phyloP scores from a whole-genome alignment of 2,888 invertebrate species.

The Timema cristinae region DNA sequence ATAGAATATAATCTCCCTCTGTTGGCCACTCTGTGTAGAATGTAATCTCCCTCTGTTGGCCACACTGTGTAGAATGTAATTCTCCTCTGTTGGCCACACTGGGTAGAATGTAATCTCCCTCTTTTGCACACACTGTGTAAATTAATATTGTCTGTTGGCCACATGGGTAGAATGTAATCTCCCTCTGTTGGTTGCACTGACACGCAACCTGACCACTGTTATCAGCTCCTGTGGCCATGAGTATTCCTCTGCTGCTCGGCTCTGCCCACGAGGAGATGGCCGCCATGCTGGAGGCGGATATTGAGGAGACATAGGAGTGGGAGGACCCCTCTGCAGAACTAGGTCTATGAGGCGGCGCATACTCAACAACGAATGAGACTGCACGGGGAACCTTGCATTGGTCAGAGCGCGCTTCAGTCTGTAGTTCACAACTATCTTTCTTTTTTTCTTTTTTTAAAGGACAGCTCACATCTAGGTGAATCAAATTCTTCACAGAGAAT shows the following conservation, averaged over 20 bases:
- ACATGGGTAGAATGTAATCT: not conserved
- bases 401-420: conserved; percentile 37
- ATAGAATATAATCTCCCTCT: not conserved
- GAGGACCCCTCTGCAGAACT: conserved; percentile 35
- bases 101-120: no score
- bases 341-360: conserved; percentile 37
- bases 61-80: no score
- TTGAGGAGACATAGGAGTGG: conserved; percentile 45
- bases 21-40: not conserved
- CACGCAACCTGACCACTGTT: not conserved
- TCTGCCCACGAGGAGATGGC: conserved; percentile 46
- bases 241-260: conserved; percentile 44
- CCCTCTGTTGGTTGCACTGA: not conserved
- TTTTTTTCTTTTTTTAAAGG: no score
- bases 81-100: no score
- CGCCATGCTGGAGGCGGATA: conserved; percentile 46
- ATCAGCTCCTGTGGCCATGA: conserved; percentile 43
- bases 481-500: no score
- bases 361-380: conserved; percentile 45
- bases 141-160: not conserved
- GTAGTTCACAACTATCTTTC: no score
- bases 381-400: conserved; percentile 46
- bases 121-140: not conserved
- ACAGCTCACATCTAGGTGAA: no score
- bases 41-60: no score